Evolutionary conservation across 2,113 vertebrate genomes (phyloP), one percentile per base, ranked within the genome.

Genomic region (Xenus cinereus): DNA sequence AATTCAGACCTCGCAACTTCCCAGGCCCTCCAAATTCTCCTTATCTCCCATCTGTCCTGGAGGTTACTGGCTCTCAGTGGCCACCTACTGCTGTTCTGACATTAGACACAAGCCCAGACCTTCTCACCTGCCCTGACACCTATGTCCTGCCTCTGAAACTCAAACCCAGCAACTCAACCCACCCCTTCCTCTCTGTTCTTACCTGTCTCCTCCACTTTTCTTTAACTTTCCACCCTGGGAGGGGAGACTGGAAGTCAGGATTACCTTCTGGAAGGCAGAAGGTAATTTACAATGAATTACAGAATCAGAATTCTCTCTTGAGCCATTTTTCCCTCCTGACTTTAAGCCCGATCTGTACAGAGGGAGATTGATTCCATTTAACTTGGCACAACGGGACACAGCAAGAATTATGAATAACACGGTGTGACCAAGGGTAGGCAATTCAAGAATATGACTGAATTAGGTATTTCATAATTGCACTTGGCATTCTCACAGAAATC

Each of bases 291-390:
- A 27, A 1, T 10, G 28, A 41, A 3, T 35, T 76, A 32, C 37
- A 81, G 5, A 19, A 57, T 39, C 37, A 12, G 4, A 12, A 16
- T 26, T 64, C 57, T 35, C 2, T 2, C 26, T 30, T 9, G 21
- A 0, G 3, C 26, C n/a, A 1, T 28, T 39, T 30, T 39, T 7
- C 0, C 2, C 30, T 46, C 13, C 10, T 7, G 17, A 7, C n/a
- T 46, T 54, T 20, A 71, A 54, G 27, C 7, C 30, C 75, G 6
- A 37, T 39, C 23, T 32, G 22, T 46, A 37, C 69, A 51, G 54
- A 87, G 73, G 5, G 1, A 84, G 54, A 60, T 6, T n/a, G 18
- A 56, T 51, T 56, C 59, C 22, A 20, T 39, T 57, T 41, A 59
- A 75, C 46, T 16, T 15, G 43, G 45, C 41, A 71, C 21, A 83